Percentiles rank a stretch among this genome's conserved stretches.
These are phyloP conservation scores for Trichacis sp. DNA, from an alignment of 2,888 invertebrate genomes.

Conservation along the genomic window DNA sequence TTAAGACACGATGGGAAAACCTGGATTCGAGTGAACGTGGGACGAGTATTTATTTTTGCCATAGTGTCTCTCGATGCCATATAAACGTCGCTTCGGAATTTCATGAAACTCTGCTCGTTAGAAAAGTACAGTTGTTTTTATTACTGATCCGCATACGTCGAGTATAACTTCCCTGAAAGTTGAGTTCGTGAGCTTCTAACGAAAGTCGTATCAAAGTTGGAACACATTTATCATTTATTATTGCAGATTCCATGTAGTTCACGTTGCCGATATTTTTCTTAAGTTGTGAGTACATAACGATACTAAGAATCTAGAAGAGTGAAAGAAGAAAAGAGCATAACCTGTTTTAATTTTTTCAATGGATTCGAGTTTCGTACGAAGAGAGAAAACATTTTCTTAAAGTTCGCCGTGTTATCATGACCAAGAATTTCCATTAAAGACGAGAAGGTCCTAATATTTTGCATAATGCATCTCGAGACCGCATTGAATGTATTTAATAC, in stretches of 20 bases:
- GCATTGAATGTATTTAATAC: too few species aligned
- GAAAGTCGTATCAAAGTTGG: slow-evolving; percentile 30
- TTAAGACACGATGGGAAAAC: too few species aligned
- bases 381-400: too few species aligned
- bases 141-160: slow-evolving; percentile 22
- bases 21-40: too few species aligned
- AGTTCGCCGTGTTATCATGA: too few species aligned
- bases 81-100: slow-evolving; percentile 25
- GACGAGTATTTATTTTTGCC: slow-evolving; percentile 26
- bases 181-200: slow-evolving; percentile 21
- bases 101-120: slow-evolving; percentile 35
- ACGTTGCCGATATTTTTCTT: slow-evolving; percentile 24
- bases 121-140: slow-evolving; percentile 34
- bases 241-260: slow-evolving; percentile 25
- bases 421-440: too few species aligned
- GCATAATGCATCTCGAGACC: too few species aligned
- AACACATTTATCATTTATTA: slow-evolving; percentile 38
- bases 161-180: slow-evolving; percentile 24
- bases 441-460: too few species aligned
- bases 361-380: too few species aligned
- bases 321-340: too few species aligned
- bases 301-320: slow-evolving; percentile 28
- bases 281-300: slow-evolving; percentile 29
- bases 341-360: too few species aligned
- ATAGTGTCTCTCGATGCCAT: slow-evolving; percentile 27